phyloP scores from a whole-genome alignment of 2,888 invertebrate genomes.

The Drosophila tanythrix region DNA sequence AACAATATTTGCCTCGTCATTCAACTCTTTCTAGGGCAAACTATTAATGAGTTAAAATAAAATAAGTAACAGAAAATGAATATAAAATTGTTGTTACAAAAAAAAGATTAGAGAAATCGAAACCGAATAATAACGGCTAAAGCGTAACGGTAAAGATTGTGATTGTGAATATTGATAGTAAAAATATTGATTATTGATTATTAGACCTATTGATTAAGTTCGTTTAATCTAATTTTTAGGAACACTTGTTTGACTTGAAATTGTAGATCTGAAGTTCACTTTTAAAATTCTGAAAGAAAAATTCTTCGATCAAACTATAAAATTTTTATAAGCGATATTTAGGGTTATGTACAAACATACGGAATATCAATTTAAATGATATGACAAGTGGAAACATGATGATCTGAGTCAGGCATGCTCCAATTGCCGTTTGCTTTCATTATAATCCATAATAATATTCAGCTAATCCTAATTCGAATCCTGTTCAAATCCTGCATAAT shows the following conservation, averaged over 20 bases:
- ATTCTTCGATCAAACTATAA: neutral
- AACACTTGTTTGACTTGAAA: neutral
- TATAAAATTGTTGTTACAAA: neutral
- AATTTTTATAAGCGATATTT: neutral
- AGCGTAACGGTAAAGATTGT: neutral
- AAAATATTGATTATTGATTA: neutral
- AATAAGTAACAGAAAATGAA: neutral
- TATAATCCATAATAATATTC: too few relatives aligned
- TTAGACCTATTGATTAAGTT: neutral
- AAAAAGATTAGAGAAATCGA: neutral
- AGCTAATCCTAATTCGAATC: neutral
- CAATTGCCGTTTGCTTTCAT: too few relatives aligned
- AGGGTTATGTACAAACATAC: too few relatives aligned
- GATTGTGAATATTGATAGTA: neutral
- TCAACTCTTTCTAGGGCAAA: neutral
- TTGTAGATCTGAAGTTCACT: neutral
- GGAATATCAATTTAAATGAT: too few relatives aligned
- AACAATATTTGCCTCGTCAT: neutral
- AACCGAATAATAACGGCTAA: neutral
- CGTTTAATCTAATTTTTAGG: neutral
- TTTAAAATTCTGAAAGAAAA: neutral
- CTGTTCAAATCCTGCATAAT: constrained; percentile 80
- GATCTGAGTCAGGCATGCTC: neutral
- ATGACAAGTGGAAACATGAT: neutral
- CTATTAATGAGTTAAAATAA: neutral